phyloP scores from a whole-genome alignment of 2,797 vertebrate species.

The Onychomys torridus region DNA sequence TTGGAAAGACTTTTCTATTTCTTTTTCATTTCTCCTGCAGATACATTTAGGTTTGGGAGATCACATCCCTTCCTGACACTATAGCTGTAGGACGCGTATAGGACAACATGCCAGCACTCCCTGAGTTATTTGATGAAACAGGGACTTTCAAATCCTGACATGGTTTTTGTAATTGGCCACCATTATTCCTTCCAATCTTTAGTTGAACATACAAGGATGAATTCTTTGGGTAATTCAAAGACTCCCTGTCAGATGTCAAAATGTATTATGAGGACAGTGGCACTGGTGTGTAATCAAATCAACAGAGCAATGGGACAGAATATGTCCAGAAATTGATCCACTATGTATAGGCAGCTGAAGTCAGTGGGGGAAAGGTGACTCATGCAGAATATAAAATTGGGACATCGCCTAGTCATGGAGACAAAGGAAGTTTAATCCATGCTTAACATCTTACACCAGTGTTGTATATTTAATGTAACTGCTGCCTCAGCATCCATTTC shows the following conservation, averaged over 20 bases:
- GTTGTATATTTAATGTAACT: background rate
- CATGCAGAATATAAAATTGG: background rate
- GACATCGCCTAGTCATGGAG: background rate
- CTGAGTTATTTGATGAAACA: conserved; percentile 39
- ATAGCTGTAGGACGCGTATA: background rate
- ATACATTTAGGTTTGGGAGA: background rate
- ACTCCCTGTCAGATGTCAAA: conserved; percentile 24
- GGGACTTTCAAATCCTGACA: background rate
- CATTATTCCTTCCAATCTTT: background rate
- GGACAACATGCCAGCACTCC: background rate
- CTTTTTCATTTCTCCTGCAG: conserved; percentile 27
- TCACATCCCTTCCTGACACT: conserved; percentile 19
- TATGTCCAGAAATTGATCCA: background rate
- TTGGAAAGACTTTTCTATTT: conserved; percentile 44
- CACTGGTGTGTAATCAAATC: background rate
- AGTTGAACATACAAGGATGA: conserved; percentile 30
- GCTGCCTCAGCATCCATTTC: background rate
- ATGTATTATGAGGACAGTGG: background rate
- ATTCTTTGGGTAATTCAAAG: background rate
- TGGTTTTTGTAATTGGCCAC: background rate
- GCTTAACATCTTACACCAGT: background rate
- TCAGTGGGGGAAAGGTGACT: conserved; percentile 12
- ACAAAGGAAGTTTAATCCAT: conserved; percentile 36
- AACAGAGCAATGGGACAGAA: background rate
- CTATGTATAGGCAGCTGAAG: background rate